Evolutionary conservation across 2,888 invertebrate species (phyloP), one percentile per base, ranked within the genome.

Genomic region (Aethes cnicana): DNA sequence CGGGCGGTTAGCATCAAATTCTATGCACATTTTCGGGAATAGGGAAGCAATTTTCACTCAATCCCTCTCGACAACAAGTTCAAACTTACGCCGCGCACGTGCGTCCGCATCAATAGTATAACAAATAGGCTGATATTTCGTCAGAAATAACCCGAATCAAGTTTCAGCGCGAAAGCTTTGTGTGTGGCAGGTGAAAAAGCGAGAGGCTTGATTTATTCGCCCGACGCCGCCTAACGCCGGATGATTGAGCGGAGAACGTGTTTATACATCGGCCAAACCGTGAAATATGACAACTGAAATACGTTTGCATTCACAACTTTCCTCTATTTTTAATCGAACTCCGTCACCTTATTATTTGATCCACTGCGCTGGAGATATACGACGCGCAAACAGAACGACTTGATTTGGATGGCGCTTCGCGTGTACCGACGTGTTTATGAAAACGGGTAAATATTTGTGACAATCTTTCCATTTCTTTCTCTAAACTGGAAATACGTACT

Each of bases 181-280:
- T 88, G 84, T 84, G 82, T 88, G 88, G 88, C 89, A 89, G 89
- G 89, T 89, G 88, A 89, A 89, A 89, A 89, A 88, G 88, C 86
- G 88, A 80, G 80, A 78, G 77, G 74, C 79, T 78, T 88, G 89
- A 89, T 89, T 89, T 89, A 89, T 88, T 84, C 86, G 79, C 74
- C 75, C 78, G 81, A 78, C 83, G 87, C 84, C 80, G 84, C 84
- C 82, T 87, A 86, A 84, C 84, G 84, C 64, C 61, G 72, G 74
- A 84, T 88, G 88, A 89, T 89, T 87, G 88, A 89, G 86, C 82
- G 86, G 66, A 67, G 75, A 77, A 86, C 85, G 85, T 88, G 86
- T 87, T 85, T 87, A 85, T 86, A 86, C 81, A 82, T 77, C 70
- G 80, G 74, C 77, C 78, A 76, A 76, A 74, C 74, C 72, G 75